A percentile compares a stretch with the other conserved stretches of the same genome.
Conservation (phyloP, 2,797 vertebrate species). For the Lates japonicus region DNA sequence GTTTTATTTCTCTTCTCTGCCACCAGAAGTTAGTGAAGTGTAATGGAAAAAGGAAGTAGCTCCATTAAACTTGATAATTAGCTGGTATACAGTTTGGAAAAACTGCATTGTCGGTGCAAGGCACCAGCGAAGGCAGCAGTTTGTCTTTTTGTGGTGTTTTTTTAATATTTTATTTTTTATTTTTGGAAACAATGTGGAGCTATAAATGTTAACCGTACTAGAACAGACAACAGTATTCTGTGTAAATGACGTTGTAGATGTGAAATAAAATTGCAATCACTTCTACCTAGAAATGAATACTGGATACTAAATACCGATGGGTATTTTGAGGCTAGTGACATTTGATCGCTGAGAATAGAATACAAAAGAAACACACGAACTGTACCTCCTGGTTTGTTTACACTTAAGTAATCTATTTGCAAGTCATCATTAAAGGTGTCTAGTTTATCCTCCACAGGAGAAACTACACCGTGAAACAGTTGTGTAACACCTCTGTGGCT, state of each 20-base stretch:
- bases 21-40: background rate
- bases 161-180: background rate
- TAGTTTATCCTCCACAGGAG: background rate
- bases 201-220: too few relatives aligned
- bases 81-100: conserved; percentile 31
- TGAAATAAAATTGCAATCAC: background rate
- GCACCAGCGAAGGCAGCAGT: background rate
- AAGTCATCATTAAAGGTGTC: background rate
- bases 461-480: background rate
- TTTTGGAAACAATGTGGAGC: background rate
- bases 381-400: background rate
- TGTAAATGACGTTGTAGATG: background rate
- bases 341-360: background rate
- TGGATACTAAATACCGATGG: background rate
- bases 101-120: background rate
- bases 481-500: background rate
- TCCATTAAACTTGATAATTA: conserved; percentile 50
- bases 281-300: background rate
- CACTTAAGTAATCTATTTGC: background rate
- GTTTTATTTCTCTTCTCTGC: background rate
- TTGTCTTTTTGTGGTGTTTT: background rate
- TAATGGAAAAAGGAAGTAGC: conserved; percentile 34
- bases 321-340: background rate
- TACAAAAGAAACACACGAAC: background rate
- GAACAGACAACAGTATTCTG: background rate